Percentiles rank a stretch among this genome's conserved stretches.
phyloP scores from a whole-genome alignment of 2,113 vertebrate genomes.

The Microtus ochrogaster region DNA sequence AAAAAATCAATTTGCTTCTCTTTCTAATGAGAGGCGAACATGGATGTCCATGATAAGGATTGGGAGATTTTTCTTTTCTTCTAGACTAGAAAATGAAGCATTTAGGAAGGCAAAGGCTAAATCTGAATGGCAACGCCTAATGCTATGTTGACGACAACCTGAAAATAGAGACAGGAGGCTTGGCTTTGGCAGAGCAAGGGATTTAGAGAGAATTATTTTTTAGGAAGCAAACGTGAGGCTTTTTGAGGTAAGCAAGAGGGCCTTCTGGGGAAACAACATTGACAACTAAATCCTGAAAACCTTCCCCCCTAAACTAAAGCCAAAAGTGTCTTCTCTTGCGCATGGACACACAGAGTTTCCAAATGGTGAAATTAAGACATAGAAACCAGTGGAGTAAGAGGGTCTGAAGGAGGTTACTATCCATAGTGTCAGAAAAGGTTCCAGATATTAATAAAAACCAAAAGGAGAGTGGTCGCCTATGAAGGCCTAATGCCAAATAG shows the following conservation, averaged over 20 bases:
- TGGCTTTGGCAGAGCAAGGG: not conserved
- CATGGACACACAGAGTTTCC: not conserved
- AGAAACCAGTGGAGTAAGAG: not conserved
- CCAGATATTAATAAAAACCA: not conserved
- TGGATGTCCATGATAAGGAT: not conserved
- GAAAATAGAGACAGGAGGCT: not conserved
- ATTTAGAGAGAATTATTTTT: not conserved
- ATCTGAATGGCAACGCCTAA: not conserved
- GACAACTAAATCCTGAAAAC: not conserved
- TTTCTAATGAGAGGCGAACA: not conserved
- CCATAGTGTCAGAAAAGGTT: too few relatives aligned
- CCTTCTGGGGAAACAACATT: not conserved
- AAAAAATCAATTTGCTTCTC: not conserved
- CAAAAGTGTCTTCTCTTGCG: not conserved
- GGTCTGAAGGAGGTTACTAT: not conserved
- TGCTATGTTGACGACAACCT: not conserved
- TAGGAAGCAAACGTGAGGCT: not conserved
- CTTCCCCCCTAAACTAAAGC: constrained; percentile 24
- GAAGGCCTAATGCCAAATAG: not conserved
- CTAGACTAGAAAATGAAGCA: not conserved
- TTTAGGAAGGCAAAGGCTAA: not conserved
- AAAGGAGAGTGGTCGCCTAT: not conserved
- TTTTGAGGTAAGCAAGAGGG: not conserved
- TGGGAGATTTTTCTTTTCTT: not conserved
- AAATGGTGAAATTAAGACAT: constrained; percentile 4